Conservation (phyloP, 2,888 invertebrate species). For the Ectemnius lituratus region DNA sequence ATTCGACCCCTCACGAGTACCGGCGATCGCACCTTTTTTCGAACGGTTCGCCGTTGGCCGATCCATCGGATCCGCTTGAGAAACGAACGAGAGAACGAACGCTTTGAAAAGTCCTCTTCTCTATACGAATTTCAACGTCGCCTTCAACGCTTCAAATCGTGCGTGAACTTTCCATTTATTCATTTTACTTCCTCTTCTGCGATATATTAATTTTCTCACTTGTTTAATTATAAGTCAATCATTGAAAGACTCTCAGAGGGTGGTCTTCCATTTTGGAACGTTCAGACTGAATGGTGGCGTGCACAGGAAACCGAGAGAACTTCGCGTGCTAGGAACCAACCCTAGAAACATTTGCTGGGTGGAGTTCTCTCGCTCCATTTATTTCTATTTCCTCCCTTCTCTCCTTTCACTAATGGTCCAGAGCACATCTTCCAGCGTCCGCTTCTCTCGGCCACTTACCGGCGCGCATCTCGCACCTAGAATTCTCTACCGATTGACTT, state of each 20-base stretch:
- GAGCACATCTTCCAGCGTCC: conserved; percentile 12
- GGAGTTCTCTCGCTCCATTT: conserved; percentile 46
- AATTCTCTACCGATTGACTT: no score
- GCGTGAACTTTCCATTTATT: neutral
- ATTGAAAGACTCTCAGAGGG: no score
- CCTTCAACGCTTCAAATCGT: neutral
- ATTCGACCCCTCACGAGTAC: conserved; percentile 37
- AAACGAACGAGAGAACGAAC: neutral
- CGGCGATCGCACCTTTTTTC: conserved; percentile 7
- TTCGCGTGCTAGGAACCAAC: conserved; percentile 10
- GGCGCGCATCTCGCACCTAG: no score
- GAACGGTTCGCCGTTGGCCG: neutral
- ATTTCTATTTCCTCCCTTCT: conserved; percentile 48
- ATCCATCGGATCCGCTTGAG: neutral
- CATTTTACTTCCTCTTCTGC: no score
- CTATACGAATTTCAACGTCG: neutral
- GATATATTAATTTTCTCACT: no score
- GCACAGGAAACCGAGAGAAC: neutral
- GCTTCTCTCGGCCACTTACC: no score
- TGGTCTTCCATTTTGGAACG: neutral
- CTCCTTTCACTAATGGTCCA: conserved; percentile 28
- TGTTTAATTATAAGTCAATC: no score
- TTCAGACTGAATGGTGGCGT: neutral
- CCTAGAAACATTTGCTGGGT: conserved; percentile 2
- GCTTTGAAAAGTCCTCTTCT: neutral